Evolutionary conservation across 2,888 invertebrate species (phyloP).

Genomic region (Cremastinae sp.): DNA sequence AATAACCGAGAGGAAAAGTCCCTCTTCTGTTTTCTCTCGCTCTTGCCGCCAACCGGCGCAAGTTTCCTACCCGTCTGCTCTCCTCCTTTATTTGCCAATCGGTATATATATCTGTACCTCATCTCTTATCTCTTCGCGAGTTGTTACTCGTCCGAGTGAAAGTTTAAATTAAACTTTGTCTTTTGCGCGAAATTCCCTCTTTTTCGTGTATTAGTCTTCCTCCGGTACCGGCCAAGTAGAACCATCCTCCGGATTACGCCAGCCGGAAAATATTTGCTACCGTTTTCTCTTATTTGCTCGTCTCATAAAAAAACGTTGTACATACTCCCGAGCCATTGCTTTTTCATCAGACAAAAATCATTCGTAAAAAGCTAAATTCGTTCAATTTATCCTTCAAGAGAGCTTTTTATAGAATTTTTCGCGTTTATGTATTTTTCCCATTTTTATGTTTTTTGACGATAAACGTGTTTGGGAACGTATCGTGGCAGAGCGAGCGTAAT

Average conservation of each 20-base stretch:
- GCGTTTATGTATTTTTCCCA: slow-evolving; percentile 5
- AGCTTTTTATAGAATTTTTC: slow-evolving; percentile 10
- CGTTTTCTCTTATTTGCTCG: slow-evolving; percentile 23
- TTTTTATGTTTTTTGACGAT: too few species aligned
- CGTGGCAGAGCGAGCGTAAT: too few species aligned
- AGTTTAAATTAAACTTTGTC: slow-evolving; percentile 61
- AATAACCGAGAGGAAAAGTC: slow-evolving; percentile 43
- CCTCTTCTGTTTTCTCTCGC: slow-evolving; percentile 8
- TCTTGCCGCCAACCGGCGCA: not conserved
- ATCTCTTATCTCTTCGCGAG: slow-evolving; percentile 41
- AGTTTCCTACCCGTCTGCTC: slow-evolving; percentile 38
- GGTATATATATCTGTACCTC: slow-evolving; percentile 45
- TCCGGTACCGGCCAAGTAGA: slow-evolving; percentile 27
- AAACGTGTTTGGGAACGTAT: too few species aligned
- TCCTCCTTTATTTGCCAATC: slow-evolving; percentile 10
- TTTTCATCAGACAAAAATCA: too few species aligned
- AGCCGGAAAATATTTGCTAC: slow-evolving; percentile 41
- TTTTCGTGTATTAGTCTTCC: slow-evolving; percentile 48
- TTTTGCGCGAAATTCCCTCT: slow-evolving; percentile 48
- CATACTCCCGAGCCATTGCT: slow-evolving; percentile 19
- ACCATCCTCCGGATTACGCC: slow-evolving; percentile 41
- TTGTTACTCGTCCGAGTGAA: slow-evolving; percentile 52
- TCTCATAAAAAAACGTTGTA: slow-evolving; percentile 10
- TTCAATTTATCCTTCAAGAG: too few species aligned
- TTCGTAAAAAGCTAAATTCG: too few species aligned